Base-by-base conservation (phyloP, 2,113 vertebrate genomes). In the Cephalopterus ornatus region DNA sequence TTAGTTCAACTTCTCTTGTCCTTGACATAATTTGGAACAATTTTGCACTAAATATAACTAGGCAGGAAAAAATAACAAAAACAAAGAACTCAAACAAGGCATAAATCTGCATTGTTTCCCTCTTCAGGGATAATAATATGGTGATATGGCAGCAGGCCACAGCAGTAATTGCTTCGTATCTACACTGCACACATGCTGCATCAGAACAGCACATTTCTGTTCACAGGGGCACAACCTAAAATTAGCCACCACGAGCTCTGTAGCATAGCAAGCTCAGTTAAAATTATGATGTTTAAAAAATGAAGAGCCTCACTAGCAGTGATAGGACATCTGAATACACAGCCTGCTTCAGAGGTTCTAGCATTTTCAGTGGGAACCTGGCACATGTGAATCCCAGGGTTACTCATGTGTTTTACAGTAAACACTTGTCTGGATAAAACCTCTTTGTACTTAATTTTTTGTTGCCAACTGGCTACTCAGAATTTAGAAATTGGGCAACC, bases 1-100 rank as follows among this genome's bases (percentile, higher is more conserved):
- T 72, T 66, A 67, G 20, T 47, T 85, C 63, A 85, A n/a, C 18
- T 63, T 94, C 67, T 72, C 75, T 86, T 89, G 74, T 84, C 84
- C 85, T 96, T 11, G 3, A 82, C 33, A 74, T 63, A 86, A 91
- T 66, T 74, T 85, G 81, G 65, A 97, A 95, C 47, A 23, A 70
- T 89, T 93, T 84, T 94, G 73, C 32, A 35, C 78, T 95, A 85
- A 94, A 90, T 97, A 88, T 86, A 96, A 68, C 46, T 83, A 30
- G 42, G 10, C 63, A 92, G 86, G 85, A 95, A 94, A 83, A 83
- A 94, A 83, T 76, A 90, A 65, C 13, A 37, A 84, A 96, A 96
- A 66, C 71, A 91, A 95, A 89, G 74, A 94, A 65, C 35, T 77
- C 65, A 78, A 92, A 63, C 66, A 68, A 73, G 62, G 74, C 49